Evolutionary conservation across 2,113 vertebrate genomes (phyloP).

Genomic region (Meleagris gallopavo): DNA sequence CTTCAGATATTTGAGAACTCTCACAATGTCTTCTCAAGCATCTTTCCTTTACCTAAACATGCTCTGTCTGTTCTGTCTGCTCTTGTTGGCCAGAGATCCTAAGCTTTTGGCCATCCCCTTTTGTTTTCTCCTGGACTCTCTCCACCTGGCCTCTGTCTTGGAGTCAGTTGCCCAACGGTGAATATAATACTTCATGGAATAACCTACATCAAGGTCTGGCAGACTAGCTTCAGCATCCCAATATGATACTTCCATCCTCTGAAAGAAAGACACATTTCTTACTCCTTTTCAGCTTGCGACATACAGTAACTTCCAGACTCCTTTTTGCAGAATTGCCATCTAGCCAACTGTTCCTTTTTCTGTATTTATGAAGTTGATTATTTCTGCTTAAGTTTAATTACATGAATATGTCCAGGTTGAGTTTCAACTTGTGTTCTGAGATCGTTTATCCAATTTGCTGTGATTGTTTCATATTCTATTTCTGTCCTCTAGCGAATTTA

Average conservation of each 20-base stretch:
- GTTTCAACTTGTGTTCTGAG: slow-evolving; percentile 34
- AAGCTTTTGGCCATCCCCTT: neutral
- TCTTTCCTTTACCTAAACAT: neutral
- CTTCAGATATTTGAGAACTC: slow-evolving; percentile 8
- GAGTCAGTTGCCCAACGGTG: neutral
- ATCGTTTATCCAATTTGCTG: slow-evolving; percentile 50
- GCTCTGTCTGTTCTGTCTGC: neutral
- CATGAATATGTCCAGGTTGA: slow-evolving; percentile 13
- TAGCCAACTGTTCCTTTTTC: neutral
- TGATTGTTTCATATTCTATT: slow-evolving; percentile 36
- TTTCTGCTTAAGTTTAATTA: slow-evolving; percentile 51
- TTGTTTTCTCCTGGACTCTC: neutral
- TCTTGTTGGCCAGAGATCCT: neutral
- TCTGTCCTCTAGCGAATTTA: slow-evolving; percentile 7
- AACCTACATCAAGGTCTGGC: neutral
- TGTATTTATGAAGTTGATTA: slow-evolving; percentile 31
- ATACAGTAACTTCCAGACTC: neutral
- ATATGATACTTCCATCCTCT: neutral
- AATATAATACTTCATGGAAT: neutral
- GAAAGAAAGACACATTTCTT: neutral
- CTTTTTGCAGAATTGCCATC: neutral
- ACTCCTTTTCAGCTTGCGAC: neutral
- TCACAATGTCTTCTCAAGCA: neutral
- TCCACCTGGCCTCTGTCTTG: neutral
- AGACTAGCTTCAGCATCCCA: neutral